Percentiles rank a stretch among this genome's conserved stretches.
Evolutionary conservation across 2,113 vertebrate genomes (phyloP).

Genomic region (Mystacornis crossleyi): DNA sequence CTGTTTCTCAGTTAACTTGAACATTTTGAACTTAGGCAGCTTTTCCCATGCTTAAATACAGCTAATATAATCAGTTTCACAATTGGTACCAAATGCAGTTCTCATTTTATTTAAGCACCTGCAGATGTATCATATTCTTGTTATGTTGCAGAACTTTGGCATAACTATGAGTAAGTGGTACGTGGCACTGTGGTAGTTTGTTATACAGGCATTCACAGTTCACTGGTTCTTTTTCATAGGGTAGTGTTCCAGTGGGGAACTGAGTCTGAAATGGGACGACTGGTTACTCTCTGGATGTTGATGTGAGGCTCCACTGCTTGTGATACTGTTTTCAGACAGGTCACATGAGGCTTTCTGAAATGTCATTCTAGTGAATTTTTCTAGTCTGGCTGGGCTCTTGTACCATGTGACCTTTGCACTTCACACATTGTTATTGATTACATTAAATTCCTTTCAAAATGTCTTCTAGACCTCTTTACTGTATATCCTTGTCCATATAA

Average conservation of each 20-base stretch:
- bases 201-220: not conserved
- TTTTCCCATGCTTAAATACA: conserved; percentile 27
- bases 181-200: not conserved
- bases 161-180: not conserved
- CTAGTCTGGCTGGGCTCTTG: not conserved
- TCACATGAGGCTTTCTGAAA: not conserved
- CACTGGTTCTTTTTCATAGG: not conserved
- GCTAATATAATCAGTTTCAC: conserved; percentile 45
- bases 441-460: not conserved
- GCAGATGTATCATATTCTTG: conserved; percentile 36
- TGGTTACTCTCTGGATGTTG: not conserved
- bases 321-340: not conserved
- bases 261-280: not conserved
- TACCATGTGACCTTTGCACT: not conserved
- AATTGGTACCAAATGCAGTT: conserved; percentile 17
- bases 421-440: not conserved
- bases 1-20: conserved; percentile 33
- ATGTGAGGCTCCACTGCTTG: not conserved
- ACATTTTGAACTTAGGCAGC: conserved; percentile 34
- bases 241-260: not conserved
- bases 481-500: not conserved
- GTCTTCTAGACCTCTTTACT: not conserved
- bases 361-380: not conserved
- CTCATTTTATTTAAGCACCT: conserved; percentile 8
- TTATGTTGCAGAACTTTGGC: not conserved